Conservation (phyloP, 2,113 vertebrate genomes). For the Pseudolaguvia tuberculata region DNA sequence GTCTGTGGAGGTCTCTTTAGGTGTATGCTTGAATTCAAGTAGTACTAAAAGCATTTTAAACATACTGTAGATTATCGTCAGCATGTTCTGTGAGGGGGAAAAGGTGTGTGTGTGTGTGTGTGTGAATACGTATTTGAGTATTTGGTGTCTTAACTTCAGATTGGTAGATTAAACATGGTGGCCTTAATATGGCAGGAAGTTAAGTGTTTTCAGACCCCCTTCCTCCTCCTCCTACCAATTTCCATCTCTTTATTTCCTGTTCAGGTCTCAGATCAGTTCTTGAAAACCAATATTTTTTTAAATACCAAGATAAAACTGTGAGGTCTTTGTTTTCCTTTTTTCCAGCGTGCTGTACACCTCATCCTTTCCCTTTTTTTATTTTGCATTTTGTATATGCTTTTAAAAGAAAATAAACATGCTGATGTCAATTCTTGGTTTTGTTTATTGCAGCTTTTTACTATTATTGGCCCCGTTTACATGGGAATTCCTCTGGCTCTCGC, state of each 20-base stretch:
- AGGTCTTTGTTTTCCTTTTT: constrained; percentile 37
- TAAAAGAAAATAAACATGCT: constrained; percentile 60
- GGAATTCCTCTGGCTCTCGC: too few species aligned
- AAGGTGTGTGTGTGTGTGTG: constrained; percentile 59
- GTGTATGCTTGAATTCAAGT: constrained; percentile 58
- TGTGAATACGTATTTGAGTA: constrained; percentile 50
- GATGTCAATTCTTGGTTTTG: constrained; percentile 54
- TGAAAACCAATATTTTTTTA: neutral
- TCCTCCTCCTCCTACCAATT: constrained; percentile 26
- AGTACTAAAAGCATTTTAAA: constrained; percentile 48
- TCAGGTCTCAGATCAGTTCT: neutral
- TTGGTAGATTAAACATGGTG: constrained; percentile 63
- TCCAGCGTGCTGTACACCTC: constrained; percentile 54
- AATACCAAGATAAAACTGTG: constrained; percentile 42
- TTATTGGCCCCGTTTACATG: too few species aligned
- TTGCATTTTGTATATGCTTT: constrained; percentile 67
- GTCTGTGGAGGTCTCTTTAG: constrained; percentile 55
- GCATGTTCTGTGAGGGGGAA: constrained; percentile 53
- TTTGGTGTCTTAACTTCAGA: constrained; percentile 58
- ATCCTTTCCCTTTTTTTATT: constrained; percentile 44
- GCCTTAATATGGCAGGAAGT: constrained; percentile 67
- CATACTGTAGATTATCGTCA: constrained; percentile 43
- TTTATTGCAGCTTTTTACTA: neutral
- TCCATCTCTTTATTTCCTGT: neutral
- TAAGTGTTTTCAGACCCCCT: constrained; percentile 42